phyloP scores from a whole-genome alignment of 2,113 vertebrate species.

The Atlantisia rogersi region DNA sequence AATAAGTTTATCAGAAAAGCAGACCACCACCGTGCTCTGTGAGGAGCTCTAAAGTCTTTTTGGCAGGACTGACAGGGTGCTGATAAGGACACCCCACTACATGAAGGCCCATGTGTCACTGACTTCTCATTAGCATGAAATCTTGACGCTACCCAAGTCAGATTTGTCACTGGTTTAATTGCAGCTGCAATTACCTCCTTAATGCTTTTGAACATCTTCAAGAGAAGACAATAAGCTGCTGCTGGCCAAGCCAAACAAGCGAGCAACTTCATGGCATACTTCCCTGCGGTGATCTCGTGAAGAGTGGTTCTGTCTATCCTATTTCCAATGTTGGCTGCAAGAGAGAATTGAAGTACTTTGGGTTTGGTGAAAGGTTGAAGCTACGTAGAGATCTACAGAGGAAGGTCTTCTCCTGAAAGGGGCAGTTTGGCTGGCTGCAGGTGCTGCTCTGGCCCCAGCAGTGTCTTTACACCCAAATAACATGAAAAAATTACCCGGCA shows the following conservation, averaged over 20 bases:
- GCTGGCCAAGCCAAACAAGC: not conserved
- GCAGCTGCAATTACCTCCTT: not conserved
- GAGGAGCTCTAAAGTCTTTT: not conserved
- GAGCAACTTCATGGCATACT: not conserved
- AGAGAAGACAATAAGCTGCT: not conserved
- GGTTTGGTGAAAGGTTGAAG: not conserved
- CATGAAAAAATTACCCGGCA: fast-evolving
- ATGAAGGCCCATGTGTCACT: not conserved
- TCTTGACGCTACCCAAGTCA: not conserved
- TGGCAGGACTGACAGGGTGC: not conserved
- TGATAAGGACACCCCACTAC: not conserved
- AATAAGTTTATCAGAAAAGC: not conserved
- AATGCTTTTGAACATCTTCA: not conserved
- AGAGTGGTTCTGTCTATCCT: not conserved
- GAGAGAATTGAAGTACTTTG: fast-evolving
- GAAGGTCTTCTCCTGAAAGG: fast-evolving
- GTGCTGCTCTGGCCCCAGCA: fast-evolving
- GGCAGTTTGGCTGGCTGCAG: not conserved
- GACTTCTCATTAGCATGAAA: not conserved
- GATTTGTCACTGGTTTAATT: not conserved
- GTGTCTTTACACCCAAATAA: not conserved
- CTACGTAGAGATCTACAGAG: not conserved
- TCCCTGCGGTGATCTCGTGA: fast-evolving
- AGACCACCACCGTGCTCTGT: not conserved
- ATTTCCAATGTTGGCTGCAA: fast-evolving